phyloP scores from a whole-genome alignment of 2,888 invertebrate species.

The Callyntrura guangdongensis region DNA sequence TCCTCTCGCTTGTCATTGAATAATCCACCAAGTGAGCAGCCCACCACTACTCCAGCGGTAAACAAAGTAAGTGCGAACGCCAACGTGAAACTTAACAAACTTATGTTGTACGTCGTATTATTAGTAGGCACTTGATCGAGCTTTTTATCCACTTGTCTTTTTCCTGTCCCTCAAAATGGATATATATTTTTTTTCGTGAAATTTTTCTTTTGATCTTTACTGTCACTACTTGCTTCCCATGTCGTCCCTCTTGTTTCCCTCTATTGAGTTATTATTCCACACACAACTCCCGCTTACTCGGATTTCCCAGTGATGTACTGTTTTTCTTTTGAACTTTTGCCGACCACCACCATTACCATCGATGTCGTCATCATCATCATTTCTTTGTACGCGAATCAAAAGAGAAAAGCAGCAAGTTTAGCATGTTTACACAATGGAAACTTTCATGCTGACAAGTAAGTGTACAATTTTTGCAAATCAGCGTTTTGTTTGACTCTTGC shows the following conservation, averaged over 20 bases:
- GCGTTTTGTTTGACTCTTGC: conserved; percentile 41
- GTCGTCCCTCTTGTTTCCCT: neutral
- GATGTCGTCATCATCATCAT: neutral
- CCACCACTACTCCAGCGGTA: too few relatives aligned
- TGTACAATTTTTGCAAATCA: conserved; percentile 62
- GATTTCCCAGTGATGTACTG: neutral
- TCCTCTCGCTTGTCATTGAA: too few relatives aligned
- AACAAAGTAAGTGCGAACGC: too few relatives aligned
- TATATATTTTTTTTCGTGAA: conserved; percentile 5
- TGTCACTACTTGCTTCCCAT: conserved; percentile 9
- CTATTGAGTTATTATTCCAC: conserved; percentile 33
- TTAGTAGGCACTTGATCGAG: too few relatives aligned
- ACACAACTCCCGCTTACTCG: neutral
- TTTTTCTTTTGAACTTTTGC: conserved; percentile 51
- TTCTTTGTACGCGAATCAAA: conserved; percentile 6
- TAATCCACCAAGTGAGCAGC: too few relatives aligned
- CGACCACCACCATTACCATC: conserved; percentile 13
- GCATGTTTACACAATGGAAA: conserved; percentile 57
- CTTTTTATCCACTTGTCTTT: too few relatives aligned
- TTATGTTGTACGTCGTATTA: too few relatives aligned
- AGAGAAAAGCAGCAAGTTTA: conserved; percentile 59
- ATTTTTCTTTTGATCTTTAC: conserved; percentile 25
- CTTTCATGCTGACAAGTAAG: conserved; percentile 5
- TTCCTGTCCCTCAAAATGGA: too few relatives aligned
- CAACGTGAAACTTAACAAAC: too few relatives aligned